Evolutionary conservation across 2,888 invertebrate genomes (phyloP), one percentile per base, ranked within the genome.

Genomic region (Latrodectus hesperus): DNA sequence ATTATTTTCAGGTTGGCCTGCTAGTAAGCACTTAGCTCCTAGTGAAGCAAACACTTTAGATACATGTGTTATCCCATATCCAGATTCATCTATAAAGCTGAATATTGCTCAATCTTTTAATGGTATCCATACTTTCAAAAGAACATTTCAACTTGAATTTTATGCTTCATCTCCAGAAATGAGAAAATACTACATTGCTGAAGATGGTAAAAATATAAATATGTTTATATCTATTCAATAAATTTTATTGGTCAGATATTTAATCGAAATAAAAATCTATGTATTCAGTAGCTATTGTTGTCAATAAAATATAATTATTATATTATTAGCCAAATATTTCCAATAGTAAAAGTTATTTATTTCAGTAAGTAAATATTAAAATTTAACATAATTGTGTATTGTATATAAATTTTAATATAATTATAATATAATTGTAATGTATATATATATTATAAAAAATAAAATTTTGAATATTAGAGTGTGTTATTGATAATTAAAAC

Each of bases 101-200:
- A 79, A 64, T 10, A 84, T 90, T 16, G 76, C 85, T 72, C 90
- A 81, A 26, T 90, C 90, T 38, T 88, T 90, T 67, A 90, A 90
- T 86, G 90, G 90, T 8, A 70, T 89, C 16, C 85, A 90, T 68
- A 52, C 85, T 51, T 85, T 90, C 38, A 75, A 81, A 53, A 64
- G 65, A 64, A 14, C 80, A 9, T 89, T 90, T 55, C 8, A 64
- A 11, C 76, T 90, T 11, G 80, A 73, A 38, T 89, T 89, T 75
- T 89, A 79, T 82, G 87, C 88, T 14, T 77, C 89, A 22, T 78
- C 89, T n/a, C 89, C 89, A 16, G 77, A 88, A 53, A 75, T 88
- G 74, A 65, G 38, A 53, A 72, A 68, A 49, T 60, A 55, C 67
- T 89, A 84, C 26, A 89, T 89, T 72, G 80, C 88, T 17, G 89